Evolutionary conservation across 2,888 invertebrate species (phyloP).

Genomic region (Campaea margaritaria): DNA sequence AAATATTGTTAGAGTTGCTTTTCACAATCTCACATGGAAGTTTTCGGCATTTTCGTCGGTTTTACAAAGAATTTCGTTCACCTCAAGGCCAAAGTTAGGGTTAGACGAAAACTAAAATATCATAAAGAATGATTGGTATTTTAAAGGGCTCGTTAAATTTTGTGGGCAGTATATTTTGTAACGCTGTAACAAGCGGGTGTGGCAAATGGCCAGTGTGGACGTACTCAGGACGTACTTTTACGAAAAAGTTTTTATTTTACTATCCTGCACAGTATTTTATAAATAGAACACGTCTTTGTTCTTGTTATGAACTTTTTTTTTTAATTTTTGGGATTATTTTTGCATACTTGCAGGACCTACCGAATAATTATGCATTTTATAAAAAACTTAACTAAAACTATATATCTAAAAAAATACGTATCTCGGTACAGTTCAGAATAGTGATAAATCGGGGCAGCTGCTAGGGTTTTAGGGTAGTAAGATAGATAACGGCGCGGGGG

Average conservation of each 20-base stretch:
- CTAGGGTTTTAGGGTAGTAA: no score
- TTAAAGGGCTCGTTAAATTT: constrained; percentile 31
- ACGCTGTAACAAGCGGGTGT: constrained; percentile 38
- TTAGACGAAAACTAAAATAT: constrained; percentile 10
- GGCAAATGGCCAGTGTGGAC: constrained; percentile 26
- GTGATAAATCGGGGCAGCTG: no score
- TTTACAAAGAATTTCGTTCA: background rate
- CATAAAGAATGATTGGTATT: constrained; percentile 26
- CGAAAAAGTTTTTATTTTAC: background rate
- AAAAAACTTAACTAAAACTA: no score
- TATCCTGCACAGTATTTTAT: background rate
- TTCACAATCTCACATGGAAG: background rate
- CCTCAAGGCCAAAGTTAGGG: constrained; percentile 13
- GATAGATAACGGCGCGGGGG: no score
- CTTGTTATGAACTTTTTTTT: no score
- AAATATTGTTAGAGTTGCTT: no score
- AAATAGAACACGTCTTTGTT: background rate
- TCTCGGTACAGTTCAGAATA: no score
- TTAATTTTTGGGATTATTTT: no score
- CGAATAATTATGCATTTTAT: no score
- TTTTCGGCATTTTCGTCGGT: background rate
- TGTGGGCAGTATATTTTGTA: constrained; percentile 29
- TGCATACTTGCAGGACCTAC: no score
- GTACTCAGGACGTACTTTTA: constrained; percentile 3
- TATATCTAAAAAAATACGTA: no score